Evolutionary conservation across 2,888 invertebrate genomes (phyloP), one percentile per base, ranked within the genome.

Genomic region (Callyntrura guangdongensis): DNA sequence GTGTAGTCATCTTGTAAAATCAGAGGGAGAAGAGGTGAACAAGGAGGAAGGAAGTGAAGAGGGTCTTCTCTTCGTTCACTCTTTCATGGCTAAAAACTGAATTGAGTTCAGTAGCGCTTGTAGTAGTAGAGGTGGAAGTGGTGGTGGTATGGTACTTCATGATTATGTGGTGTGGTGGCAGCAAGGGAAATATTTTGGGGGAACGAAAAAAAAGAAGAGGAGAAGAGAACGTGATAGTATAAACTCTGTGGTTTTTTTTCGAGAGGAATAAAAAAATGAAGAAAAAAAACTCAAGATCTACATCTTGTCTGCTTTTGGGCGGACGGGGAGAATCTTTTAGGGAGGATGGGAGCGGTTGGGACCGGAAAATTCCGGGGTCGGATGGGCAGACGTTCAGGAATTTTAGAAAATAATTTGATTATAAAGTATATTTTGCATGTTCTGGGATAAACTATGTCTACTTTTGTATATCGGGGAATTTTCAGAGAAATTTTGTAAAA

Each of bases 161-260:
- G 72, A 74, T 74, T 47, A 74, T 74, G 74, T 12, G 20, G 74
- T 49, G 74, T 49, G 72, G 72, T 72, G 72, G 72, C 45, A 25
- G 67, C 47, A 20, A 53, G 69, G 49, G 84, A 84, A 84, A 69
- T 49, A 20, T 47, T 49, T 49, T 49, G 74, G 47, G 84, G 59
- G 81, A 56, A 59, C n/a, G 81, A 25, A 49, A 47, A 14, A n/a
- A 67, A 74, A 22, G 47, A 64, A n/a, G 12, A 47, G 61, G 22
- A 45, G 82, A 61, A 82, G 36, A 45, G 64, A 64, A 82, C 82
- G 64, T 82, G 82, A 82, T 82, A 64, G 82, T 82, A 67, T 53
- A n/a, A n/a, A 67, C 67, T 84, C 47, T 84, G 84, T 69, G 84
- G 84, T 69, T 84, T 84, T 14, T 47, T 17, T 64, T 8, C 22